Percentiles rank a stretch among this genome's conserved stretches.
These are phyloP conservation scores for Hybognathus amarus DNA, from an alignment of 2,797 vertebrate species.

Conservation along the genomic window DNA sequence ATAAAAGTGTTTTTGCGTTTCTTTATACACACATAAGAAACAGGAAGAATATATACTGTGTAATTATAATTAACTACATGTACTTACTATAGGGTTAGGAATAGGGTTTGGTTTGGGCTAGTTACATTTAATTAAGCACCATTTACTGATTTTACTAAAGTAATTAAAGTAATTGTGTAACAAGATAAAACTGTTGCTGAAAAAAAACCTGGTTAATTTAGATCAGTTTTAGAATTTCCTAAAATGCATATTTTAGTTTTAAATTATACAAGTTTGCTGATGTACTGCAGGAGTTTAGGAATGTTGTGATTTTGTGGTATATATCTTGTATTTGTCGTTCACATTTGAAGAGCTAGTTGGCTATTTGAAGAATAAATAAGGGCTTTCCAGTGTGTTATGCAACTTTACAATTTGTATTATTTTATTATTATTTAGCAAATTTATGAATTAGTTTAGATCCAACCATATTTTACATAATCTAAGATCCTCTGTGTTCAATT, in stretches of 20 bases:
- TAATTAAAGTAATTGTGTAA: too few relatives aligned
- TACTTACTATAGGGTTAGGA: too few relatives aligned
- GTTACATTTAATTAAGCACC: too few relatives aligned
- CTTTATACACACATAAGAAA: neutral
- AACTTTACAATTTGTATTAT: neutral
- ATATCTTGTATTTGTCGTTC: neutral
- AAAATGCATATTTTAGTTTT: neutral
- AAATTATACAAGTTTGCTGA: neutral
- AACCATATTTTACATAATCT: neutral
- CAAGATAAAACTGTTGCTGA: too few relatives aligned
- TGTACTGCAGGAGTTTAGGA: too few relatives aligned
- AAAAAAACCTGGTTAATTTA: neutral
- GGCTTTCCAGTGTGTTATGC: neutral
- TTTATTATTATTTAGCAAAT: neutral
- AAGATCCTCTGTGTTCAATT: too few relatives aligned
- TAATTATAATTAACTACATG: too few relatives aligned
- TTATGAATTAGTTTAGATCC: neutral
- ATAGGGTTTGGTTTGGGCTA: too few relatives aligned
- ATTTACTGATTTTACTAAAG: too few relatives aligned
- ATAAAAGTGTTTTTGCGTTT: neutral
- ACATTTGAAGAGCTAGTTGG: neutral
- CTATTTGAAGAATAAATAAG: neutral
- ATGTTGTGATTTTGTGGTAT: neutral
- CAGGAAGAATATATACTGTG: neutral
- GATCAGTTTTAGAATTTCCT: neutral